Base-by-base conservation (phyloP, 2,797 vertebrate genomes). In the Nyctibius grandis region DNA sequence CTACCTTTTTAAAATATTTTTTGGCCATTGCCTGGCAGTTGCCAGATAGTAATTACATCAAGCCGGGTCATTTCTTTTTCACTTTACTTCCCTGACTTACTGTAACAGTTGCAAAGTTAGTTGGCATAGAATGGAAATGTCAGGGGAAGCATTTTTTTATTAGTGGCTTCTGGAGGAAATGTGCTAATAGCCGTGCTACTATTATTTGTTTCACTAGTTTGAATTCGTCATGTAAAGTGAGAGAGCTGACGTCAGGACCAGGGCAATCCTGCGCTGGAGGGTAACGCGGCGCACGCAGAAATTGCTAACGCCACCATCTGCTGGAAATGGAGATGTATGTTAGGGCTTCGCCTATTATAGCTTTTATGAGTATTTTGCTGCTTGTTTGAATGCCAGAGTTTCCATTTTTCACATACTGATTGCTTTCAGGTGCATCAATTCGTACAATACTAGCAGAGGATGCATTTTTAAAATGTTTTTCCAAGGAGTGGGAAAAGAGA, bases 301-400 rank as follows among this genome's bases (percentile, higher is more conserved):
- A 91, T 34, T 91, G 80, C 90, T 85, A 68, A 82, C 12, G 51
- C 73, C 85, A 94, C 83, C 90, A 81, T 89, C 89, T 95, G 89
- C 89, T 81, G 89, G 89, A 89, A 96, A 78, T 12, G 19, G 57
- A 88, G 48, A 72, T 38, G 28, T 31, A 47, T n/a, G 40, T 48
- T 70, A 93, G 68, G 54, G 40, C 36, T 95, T 84, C 26, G 25
- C 47, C 73, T 80, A 22, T 59, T 73, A 67, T 1, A 26, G 53
- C 18, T 95, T 86, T 89, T 54, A 73, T 56, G 26, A 51, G 61
- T 79, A 68, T 85, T 96, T 91, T 60, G 64, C 44, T 74, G 44
- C 33, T 87, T 3, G 5, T 91, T 93, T 88, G 70, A 82, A 82
- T 51, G 70, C 54, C 86, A 76, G 53, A 75, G 48, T 79, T 93